These are phyloP conservation scores for Rousettus leschenaultii DNA, from an alignment of 2,113 vertebrate genomes.

Conservation along the genomic window DNA sequence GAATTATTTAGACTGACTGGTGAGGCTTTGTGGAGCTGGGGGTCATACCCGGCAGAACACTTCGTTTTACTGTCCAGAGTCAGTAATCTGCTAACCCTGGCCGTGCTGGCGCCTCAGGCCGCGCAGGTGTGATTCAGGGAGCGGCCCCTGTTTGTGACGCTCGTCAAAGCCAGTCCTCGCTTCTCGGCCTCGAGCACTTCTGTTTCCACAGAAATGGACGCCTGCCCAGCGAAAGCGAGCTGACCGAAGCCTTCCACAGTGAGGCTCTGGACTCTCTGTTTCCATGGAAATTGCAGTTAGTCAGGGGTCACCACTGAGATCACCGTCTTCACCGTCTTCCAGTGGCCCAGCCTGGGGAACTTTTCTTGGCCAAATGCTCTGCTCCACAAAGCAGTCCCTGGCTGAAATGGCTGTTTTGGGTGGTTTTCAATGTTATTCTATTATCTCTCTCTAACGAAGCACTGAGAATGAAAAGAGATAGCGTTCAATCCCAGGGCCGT, in stretches of 20 bases:
- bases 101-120: background rate
- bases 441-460: background rate
- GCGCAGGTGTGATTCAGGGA: slow-evolving; percentile 19
- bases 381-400: background rate
- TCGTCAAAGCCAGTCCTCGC: slow-evolving; percentile 32
- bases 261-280: slow-evolving; percentile 53
- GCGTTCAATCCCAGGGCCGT: background rate
- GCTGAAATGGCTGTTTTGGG: background rate
- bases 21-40: background rate
- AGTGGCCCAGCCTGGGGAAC: background rate
- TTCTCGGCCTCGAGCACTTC: slow-evolving; percentile 39
- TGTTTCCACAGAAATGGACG: slow-evolving; percentile 78
- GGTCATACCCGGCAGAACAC: background rate
- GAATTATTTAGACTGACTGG: slow-evolving; percentile 33
- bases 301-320: background rate
- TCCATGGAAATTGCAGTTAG: slow-evolving; percentile 53
- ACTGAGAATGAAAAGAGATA: background rate
- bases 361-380: background rate
- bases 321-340: background rate
- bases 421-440: background rate
- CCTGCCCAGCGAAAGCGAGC: slow-evolving; percentile 26
- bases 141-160: background rate
- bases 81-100: background rate
- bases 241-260: slow-evolving; percentile 55
- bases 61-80: background rate